Percentiles rank a stretch among this genome's conserved stretches.
Evolutionary conservation across 2,113 vertebrate genomes (phyloP).

Genomic region (Meriones unguiculatus): DNA sequence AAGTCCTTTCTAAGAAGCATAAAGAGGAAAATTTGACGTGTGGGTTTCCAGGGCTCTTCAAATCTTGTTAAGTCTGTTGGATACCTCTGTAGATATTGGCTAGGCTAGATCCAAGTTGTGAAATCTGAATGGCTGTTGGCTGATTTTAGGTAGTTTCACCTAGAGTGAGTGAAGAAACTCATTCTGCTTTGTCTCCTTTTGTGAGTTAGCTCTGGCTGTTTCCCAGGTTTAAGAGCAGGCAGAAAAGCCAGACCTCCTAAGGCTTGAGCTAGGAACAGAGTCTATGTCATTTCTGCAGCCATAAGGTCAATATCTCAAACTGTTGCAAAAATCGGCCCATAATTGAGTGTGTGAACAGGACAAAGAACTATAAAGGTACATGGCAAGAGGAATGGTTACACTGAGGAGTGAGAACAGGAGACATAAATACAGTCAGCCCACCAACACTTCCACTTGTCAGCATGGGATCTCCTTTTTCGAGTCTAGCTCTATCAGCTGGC

Average conservation of each 20-base stretch:
- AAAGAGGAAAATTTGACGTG: background rate
- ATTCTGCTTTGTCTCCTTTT: background rate
- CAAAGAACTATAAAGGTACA: background rate
- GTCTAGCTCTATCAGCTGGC: background rate
- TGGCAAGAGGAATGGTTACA: background rate
- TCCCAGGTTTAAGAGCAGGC: background rate
- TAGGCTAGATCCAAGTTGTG: background rate
- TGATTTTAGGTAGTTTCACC: background rate
- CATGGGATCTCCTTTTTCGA: background rate
- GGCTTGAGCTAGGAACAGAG: background rate
- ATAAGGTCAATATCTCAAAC: background rate
- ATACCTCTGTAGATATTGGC: background rate
- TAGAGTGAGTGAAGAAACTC: background rate
- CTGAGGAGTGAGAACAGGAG: background rate
- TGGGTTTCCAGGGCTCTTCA: background rate
- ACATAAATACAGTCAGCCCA: background rate
- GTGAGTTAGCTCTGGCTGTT: background rate
- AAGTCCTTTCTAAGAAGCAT: background rate
- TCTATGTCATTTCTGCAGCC: background rate
- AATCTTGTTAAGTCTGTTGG: background rate
- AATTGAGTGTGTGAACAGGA: background rate
- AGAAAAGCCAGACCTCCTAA: background rate
- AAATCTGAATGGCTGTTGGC: background rate
- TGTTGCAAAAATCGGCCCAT: background rate
- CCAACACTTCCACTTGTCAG: background rate